Conservation (phyloP, 2,797 vertebrate species). For the Falco columbarius region DNA sequence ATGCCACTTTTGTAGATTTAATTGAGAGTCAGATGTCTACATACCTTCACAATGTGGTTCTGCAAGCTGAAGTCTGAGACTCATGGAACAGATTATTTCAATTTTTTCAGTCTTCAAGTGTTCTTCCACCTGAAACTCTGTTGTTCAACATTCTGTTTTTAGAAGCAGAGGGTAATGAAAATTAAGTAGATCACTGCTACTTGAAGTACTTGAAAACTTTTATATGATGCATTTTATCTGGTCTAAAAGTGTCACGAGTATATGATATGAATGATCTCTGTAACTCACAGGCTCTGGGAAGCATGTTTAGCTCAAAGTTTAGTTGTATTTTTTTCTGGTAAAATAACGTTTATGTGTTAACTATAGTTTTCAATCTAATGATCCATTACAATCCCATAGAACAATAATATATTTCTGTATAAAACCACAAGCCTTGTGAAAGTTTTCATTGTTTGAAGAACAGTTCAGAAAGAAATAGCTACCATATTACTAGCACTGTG, state of each 20-base stretch:
- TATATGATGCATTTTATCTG: background rate
- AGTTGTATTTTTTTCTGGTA: background rate
- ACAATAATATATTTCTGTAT: background rate
- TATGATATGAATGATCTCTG: background rate
- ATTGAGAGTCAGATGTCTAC: background rate
- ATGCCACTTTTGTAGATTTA: background rate
- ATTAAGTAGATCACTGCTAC: background rate
- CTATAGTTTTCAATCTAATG: background rate
- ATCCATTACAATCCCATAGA: background rate
- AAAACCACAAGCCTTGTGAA: background rate
- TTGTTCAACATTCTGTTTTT: background rate
- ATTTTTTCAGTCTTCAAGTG: background rate
- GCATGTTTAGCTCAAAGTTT: background rate
- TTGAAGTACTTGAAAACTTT: background rate
- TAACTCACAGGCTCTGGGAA: background rate
- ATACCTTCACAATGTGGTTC: background rate
- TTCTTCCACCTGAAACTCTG: background rate
- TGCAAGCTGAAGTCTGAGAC: background rate
- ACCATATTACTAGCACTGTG: background rate
- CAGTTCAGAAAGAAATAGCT: background rate
- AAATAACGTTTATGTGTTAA: background rate
- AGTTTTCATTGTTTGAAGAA: background rate
- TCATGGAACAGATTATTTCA: background rate
- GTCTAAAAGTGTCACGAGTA: background rate
- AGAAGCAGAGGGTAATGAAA: background rate